A percentile compares a stretch with the other conserved stretches of the same genome.
phyloP scores from a whole-genome alignment of 1,140 invertebrate species.

The Frieseomelitta varia region DNA sequence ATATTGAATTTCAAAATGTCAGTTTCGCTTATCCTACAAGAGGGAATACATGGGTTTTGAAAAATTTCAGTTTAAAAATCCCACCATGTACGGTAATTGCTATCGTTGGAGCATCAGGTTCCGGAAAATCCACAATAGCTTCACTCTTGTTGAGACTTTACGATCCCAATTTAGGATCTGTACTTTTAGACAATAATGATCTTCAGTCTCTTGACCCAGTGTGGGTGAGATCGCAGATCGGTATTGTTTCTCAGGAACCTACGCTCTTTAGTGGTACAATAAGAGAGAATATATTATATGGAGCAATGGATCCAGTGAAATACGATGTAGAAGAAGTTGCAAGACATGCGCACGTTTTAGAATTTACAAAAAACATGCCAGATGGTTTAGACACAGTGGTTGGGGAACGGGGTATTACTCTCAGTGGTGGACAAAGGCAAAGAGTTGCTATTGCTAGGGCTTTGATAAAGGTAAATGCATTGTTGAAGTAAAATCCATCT shows the following conservation, averaged over 20 bases:
- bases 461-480: constrained; percentile 87
- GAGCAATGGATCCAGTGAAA: constrained; percentile 81
- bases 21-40: constrained; percentile 89
- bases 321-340: constrained; percentile 85
- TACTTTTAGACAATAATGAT: constrained; percentile 87
- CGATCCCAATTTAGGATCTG: constrained; percentile 87
- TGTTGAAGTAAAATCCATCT: background rate
- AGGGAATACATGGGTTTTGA: constrained; percentile 84
- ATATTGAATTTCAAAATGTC: constrained; percentile 89
- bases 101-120: constrained; percentile 92
- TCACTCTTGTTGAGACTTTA: constrained; percentile 91
- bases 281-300: constrained; percentile 93
- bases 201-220: constrained; percentile 85
- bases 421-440: constrained; percentile 94
- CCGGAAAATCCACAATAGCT: constrained; percentile 92
- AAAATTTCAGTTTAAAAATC: constrained; percentile 87
- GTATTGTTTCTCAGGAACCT: constrained; percentile 92
- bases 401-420: constrained; percentile 90
- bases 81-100: constrained; percentile 89
- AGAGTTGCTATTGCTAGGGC: constrained; percentile 95
- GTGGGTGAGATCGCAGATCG: constrained; percentile 89
- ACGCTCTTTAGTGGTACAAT: constrained; percentile 92
- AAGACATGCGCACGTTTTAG: constrained; percentile 90
- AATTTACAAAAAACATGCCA: constrained; percentile 89
- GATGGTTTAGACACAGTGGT: constrained; percentile 90